Evolutionary conservation across 2,797 vertebrate species (phyloP).

Genomic region (Momotus momota): DNA sequence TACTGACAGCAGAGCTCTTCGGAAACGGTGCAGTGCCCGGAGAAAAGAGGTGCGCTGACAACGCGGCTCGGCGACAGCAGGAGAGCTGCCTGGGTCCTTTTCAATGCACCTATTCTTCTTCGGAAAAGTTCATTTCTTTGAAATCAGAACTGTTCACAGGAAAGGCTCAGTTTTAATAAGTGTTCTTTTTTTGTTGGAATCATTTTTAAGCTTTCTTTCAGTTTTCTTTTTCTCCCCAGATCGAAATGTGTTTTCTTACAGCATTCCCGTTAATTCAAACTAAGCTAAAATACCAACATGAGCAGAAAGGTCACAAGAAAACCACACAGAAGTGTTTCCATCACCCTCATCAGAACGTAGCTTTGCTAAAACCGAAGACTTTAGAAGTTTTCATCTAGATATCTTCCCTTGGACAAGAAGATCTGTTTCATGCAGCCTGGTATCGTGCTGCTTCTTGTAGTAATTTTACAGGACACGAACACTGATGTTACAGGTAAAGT

Average conservation of each 20-base stretch:
- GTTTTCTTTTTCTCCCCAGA: fast-evolving
- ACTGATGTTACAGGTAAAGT: constrained; percentile 25
- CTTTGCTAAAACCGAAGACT: not conserved
- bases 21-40: not conserved
- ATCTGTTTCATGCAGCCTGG: not conserved
- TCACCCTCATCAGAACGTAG: not conserved
- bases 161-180: constrained; percentile 10
- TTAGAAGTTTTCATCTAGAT: not conserved
- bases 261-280: not conserved
- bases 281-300: not conserved
- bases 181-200: not conserved
- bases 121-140: not conserved
- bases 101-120: constrained; percentile 17
- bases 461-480: constrained; percentile 62
- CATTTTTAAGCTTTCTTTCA: not conserved
- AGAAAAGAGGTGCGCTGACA: not conserved
- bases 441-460: constrained; percentile 11
- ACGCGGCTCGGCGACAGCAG: not conserved
- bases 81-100: not conserved
- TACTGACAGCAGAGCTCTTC: not conserved
- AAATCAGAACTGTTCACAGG: not conserved
- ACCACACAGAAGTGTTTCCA: not conserved
- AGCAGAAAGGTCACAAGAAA: not conserved
- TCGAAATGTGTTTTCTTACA: not conserved
- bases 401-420: constrained; percentile 18